Evolutionary conservation across 2,113 vertebrate genomes (phyloP).

Genomic region (Neotoma lepida): DNA sequence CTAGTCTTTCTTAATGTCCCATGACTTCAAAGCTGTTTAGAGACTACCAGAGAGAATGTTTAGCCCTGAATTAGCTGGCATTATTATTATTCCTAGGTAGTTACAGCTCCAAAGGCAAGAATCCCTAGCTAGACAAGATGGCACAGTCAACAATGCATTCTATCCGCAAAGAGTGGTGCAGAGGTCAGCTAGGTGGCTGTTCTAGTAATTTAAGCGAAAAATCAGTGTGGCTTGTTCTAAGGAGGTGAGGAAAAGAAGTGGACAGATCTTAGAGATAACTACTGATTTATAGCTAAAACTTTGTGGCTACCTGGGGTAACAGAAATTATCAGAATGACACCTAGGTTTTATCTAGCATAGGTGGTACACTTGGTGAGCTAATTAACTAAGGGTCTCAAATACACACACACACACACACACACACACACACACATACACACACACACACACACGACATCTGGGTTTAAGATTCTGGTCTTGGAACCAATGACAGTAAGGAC

Average conservation of each 20-base stretch:
- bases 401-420: too few species aligned
- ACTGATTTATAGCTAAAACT: background rate
- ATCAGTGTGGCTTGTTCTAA: background rate
- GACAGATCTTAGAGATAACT: background rate
- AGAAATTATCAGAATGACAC: background rate
- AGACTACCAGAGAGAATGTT: background rate
- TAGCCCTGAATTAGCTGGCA: background rate
- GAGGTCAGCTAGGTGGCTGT: background rate
- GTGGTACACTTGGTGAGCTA: background rate
- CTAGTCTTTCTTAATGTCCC: background rate
- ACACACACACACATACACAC: background rate
- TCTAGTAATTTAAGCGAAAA: background rate
- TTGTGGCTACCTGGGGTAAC: background rate
- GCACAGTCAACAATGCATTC: background rate
- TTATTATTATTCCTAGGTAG: background rate
- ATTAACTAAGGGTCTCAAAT: background rate
- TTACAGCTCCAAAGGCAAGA: slow-evolving; percentile 14
- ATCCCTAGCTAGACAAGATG: background rate
- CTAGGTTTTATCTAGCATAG: background rate
- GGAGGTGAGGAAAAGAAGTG: background rate
- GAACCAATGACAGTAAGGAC: background rate
- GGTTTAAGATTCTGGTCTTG: background rate
- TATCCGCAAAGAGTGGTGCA: background rate
- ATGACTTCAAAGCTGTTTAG: background rate
- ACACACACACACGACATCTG: background rate